Evolutionary conservation across 2,888 invertebrate genomes (phyloP), one percentile per base, ranked within the genome.

Genomic region (Troilus luridus): DNA sequence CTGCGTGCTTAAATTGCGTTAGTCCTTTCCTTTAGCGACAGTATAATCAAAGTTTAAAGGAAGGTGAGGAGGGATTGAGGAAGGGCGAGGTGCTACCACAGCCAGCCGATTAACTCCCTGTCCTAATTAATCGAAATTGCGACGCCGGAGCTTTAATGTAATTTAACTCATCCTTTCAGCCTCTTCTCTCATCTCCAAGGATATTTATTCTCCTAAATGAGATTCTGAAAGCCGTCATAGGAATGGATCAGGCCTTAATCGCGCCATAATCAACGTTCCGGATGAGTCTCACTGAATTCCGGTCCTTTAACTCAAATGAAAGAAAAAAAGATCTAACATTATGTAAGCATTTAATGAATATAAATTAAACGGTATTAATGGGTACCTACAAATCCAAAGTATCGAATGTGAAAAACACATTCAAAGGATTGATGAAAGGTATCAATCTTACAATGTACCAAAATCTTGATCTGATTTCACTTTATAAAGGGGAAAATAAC

Each of bases 41-140:
- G 56, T 85, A 85, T 85, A 85, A 85, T 85, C 85, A 85, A 85
- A 85, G 85, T 85, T 85, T 85, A 85, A 54, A 85, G 85, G 85
- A 85, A 85, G 85, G 56, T n/a, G 85, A 85, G 85, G 56, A 56
- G 56, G 3, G 8, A 85, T 56, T 85, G 21, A 85, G 56, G 85
- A 21, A n/a, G n/a, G 85, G n/a, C 12, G 11, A 85, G 85, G 85
- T 85, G 85, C 85, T 58, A 85, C 85, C 85, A 58, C 85, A 85
- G 85, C n/a, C 85, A 85, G 85, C 85, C 85, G 85, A 85, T 85
- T 85, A 85, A 85, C 85, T 85, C 41, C 11, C 85, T 85, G 85
- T 58, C 85, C 85, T 85, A 85, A 85, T 85, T 85, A 85, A 85
- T 85, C 85, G 85, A 58, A 85, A 58, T 85, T 85, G 56, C 85